A percentile compares a stretch with the other conserved stretches of the same genome.
These are phyloP conservation scores for Tenrec ecaudatus DNA, from an alignment of 2,113 vertebrate species.

Conservation along the genomic window DNA sequence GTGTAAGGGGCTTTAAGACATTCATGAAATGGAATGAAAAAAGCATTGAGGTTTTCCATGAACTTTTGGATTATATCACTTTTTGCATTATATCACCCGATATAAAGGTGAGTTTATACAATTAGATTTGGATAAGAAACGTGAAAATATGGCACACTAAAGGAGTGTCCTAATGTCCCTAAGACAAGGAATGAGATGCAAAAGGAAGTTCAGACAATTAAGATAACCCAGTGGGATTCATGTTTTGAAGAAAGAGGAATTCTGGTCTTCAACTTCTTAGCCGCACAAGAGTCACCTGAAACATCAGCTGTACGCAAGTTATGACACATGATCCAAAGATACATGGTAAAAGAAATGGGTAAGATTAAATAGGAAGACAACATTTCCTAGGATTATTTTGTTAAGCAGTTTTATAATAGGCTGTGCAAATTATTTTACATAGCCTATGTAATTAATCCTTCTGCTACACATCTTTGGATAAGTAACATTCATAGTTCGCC, in stretches of 20 bases:
- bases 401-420: neutral
- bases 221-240: neutral
- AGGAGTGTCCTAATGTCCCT: neutral
- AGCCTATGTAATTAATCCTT: neutral
- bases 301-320: neutral
- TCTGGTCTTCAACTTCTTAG: neutral
- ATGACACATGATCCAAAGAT: neutral
- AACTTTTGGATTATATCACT: too few relatives aligned
- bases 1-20: neutral
- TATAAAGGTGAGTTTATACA: neutral
- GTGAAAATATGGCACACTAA: neutral
- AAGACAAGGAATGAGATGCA: neutral
- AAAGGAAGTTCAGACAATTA: slow-evolving; percentile 22
- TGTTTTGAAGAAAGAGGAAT: neutral
- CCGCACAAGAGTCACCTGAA: neutral
- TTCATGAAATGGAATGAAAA: too few relatives aligned
- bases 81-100: too few relatives aligned
- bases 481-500: neutral
- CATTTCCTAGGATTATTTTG: neutral
- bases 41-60: too few relatives aligned
- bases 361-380: neutral
- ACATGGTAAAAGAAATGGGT: neutral
- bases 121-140: neutral
- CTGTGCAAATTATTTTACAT: neutral
- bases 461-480: neutral